Percentiles rank a stretch among this genome's conserved stretches.
phyloP scores from a whole-genome alignment of 1,140 invertebrate species.

The Lucilia sericata region DNA sequence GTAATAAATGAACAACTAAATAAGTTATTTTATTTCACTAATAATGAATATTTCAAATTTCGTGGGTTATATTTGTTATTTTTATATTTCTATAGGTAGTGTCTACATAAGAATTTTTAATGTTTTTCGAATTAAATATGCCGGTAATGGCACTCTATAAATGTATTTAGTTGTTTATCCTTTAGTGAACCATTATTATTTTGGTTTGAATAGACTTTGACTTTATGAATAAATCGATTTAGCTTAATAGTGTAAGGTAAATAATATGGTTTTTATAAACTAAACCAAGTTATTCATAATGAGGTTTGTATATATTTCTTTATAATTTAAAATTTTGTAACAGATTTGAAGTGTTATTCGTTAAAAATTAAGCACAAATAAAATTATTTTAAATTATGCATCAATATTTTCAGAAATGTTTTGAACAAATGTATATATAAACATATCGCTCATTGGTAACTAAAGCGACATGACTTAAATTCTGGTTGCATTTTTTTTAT shows the following conservation, averaged over 20 bases:
- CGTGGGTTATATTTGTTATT: no score
- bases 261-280: constrained; percentile 3
- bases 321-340: neutral
- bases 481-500: no score
- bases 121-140: constrained; percentile 47
- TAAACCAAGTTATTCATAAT: constrained; percentile 47
- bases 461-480: no score
- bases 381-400: neutral
- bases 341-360: neutral
- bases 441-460: no score
- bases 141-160: constrained; percentile 58
- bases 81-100: no score
- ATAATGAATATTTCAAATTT: no score
- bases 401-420: neutral
- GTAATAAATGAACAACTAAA: no score
- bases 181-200: neutral
- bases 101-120: neutral
- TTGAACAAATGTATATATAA: neutral
- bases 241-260: neutral
- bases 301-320: neutral
- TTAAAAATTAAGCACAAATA: neutral
- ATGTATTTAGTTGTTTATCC: constrained; percentile 52
- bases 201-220: neutral
- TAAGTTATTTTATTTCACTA: no score
- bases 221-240: constrained; percentile 45